Evolutionary conservation across 2,888 invertebrate genomes (phyloP), one percentile per base, ranked within the genome.

Genomic region (Nomada ferruginata): DNA sequence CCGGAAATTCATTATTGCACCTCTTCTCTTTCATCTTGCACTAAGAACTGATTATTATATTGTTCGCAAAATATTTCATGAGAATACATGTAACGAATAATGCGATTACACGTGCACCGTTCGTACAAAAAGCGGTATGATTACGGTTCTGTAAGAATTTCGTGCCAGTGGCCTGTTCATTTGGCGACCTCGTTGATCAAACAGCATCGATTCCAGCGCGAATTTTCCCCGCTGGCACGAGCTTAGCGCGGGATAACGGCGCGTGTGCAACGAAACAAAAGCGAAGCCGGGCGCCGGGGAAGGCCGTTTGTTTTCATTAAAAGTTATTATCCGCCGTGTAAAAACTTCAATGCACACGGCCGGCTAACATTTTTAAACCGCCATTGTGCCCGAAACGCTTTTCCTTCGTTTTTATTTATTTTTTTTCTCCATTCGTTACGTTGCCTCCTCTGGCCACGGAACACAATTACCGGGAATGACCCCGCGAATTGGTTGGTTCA

Each of bases 281-380:
- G 72, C 76, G 52, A 60, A 64, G 59, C 64, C 64, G 57, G 76
- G 53, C 53, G 44, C 66, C 59, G 55, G 59, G 50, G 63, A n/a
- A 42, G 50, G 66, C 72, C 83, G 83, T 87, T 86, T 85, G 86
- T 87, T 86, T 87, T 83, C 83, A 85, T 87, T 87, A 87, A 85
- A 88, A 87, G 83, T 87, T 88, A 85, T 85, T 84, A 84, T 80
- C 75, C 75, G 59, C 72, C 71, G 76, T 83, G 86, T 81, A 84
- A 85, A 85, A 84, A 80, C 79, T 86, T 85, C 82, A 73, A 87
- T 80, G 79, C 85, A 29, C 69, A 23, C 66, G 65, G 64, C 72
- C 59, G 52, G 66, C 70, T 75, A 80, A 78, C 85, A 79, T 86
- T 83, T 82, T 85, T 85, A 77, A 78, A 84, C 85, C 77, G 71